phyloP scores from a whole-genome alignment of 2,888 invertebrate genomes.

The Xiphydria camelus region DNA sequence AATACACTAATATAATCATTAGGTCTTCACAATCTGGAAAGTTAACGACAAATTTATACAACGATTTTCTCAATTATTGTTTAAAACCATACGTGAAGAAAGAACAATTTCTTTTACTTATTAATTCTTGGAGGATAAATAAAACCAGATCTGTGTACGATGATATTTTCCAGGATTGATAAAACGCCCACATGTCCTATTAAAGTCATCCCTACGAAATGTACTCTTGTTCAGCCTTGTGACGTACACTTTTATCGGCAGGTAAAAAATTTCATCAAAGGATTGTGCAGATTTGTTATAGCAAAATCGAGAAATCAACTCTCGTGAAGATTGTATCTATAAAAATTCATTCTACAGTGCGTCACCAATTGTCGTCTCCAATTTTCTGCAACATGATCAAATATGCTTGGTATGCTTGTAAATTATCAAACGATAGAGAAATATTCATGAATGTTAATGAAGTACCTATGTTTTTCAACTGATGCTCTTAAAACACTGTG shows the following conservation, averaged over 20 bases:
- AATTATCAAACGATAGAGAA: slow-evolving; percentile 5
- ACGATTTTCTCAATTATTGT: slow-evolving; percentile 15
- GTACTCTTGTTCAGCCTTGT: slow-evolving; percentile 15
- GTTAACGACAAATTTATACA: slow-evolving; percentile 17
- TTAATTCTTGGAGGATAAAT: slow-evolving; percentile 30
- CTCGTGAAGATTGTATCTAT: slow-evolving; percentile 15
- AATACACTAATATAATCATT: slow-evolving; percentile 18
- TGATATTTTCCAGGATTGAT: slow-evolving; percentile 20
- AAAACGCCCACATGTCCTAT: slow-evolving; percentile 17
- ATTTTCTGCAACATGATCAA: slow-evolving; percentile 8
- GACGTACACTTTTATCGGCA: slow-evolving; percentile 18
- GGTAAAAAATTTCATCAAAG: slow-evolving; percentile 15
- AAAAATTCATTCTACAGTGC: slow-evolving; percentile 18
- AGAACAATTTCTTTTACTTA: slow-evolving; percentile 19
- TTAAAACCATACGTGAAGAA: slow-evolving; percentile 18
- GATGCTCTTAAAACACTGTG: background rate
- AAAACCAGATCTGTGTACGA: too few relatives aligned
- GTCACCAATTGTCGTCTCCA: slow-evolving; percentile 13
- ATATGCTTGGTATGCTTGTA: slow-evolving; percentile 14
- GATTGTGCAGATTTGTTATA: slow-evolving; percentile 7
- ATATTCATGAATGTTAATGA: slow-evolving; percentile 8
- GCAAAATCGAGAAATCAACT: slow-evolving; percentile 7
- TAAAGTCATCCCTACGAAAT: slow-evolving; percentile 27
- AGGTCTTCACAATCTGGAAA: slow-evolving; percentile 27
- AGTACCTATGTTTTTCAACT: background rate